Evolutionary conservation across 1,140 invertebrate species (phyloP), one percentile per base, ranked within the genome.

Genomic region (Formica selysi): DNA sequence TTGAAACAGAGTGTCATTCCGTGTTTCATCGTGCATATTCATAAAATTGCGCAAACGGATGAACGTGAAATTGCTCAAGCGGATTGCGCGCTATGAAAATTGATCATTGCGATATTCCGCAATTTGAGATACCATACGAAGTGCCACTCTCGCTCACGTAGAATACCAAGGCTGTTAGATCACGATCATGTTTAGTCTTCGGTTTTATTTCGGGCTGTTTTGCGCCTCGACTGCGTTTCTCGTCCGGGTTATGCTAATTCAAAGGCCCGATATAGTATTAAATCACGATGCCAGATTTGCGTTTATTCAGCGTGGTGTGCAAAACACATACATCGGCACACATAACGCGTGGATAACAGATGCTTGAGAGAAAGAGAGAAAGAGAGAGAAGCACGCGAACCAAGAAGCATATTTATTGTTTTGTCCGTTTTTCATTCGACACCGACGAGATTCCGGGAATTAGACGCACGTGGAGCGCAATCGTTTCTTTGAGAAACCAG

Each of bases 101-200:
- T 81, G 38, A 73, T 81, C 54, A 51, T 51, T 8, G 51, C 13
- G 32, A 71, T 11, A 19, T 81, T 73, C 26, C 67, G 67, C 51
- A 38, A 65, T 41, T 8, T 11, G 11, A 59, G 51, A 36, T 57
- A 59, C 61, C 48, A 19, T 51, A 51, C 51, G n/a, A 74, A 44
- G 38, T 71, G 67, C 68, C 79, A 73, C 51, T 81, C 54, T 61
- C 38, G 36, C 54, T 71, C 79, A 26, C 38, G 32, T 73, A 59
- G 54, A 86, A 89, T 86, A 64, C 81, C 81, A 88, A 85, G n/a
- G 68, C 61, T 36, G 26, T 88, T 88, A 81, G 76, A 89, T 88
- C 81, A 89, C 44, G 61, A 62, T 13, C 59, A 22, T 38, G n/a
- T 51, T 44, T 32, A 11, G 80, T 16, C n/a, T 41, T 6, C 26